Evolutionary conservation across 1,140 invertebrate genomes (phyloP), one percentile per base, ranked within the genome.

Genomic region (Temnothorax curvispinosus): DNA sequence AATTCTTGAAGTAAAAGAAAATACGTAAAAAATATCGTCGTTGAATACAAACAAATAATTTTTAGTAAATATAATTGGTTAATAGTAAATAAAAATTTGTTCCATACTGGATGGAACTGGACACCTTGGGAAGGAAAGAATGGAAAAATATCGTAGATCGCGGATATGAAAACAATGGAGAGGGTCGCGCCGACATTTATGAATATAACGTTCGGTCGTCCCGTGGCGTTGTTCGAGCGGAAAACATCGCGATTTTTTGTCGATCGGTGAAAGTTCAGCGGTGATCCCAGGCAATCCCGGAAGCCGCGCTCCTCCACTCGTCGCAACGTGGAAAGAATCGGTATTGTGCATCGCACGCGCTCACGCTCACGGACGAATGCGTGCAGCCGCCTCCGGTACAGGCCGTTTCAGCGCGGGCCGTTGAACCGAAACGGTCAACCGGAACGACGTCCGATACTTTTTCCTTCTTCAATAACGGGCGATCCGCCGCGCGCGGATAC

Each of bases 301-400:
- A 85, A 82, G 88, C 74, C 87, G 38, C 52, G 78, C n/a, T 52
- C 32, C 47, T 67, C 58, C 44, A 27, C 32, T 54, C 64, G 47
- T 80, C 50, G 47, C 52, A 71, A 44, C 50, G 81, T 47, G 41
- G 18, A 85, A 85, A 85, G 71, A 81, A 87, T 88, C 87, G 85
- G 89, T 90, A 86, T 88, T 90, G 86, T 89, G 88, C 89, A 86
- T 32, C 82, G 81, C 89, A 86, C 87, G 86, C 88, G 88, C 88
- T 82, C 91, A 85, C 86, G 82, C 90, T 69, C 87, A 27, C 27
- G 78, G 87, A 87, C 91, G 77, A 87, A 91, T 91, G 81, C 87
- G 85, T 85, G 77, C 77, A 89, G 88, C 87, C 87, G 64, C 87
- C 41, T 38, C 56, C 41, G 27, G 47, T 75, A 75, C 81, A 85